phyloP scores from a whole-genome alignment of 2,888 invertebrate genomes.

The Nipponacmea schrenckii region DNA sequence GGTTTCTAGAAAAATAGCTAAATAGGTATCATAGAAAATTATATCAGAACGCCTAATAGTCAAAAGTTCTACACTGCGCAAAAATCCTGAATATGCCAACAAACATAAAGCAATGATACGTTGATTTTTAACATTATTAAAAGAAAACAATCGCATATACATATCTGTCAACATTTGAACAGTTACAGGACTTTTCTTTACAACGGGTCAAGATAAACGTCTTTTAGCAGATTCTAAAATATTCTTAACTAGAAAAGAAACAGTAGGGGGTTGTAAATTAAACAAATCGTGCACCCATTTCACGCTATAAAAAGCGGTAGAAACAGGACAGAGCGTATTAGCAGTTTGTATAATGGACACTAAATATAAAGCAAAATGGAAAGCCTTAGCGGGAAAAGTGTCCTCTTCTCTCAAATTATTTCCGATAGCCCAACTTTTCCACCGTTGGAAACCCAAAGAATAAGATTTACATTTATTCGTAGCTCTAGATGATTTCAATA shows the following conservation, averaged over 20 bases:
- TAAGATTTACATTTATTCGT: conserved; percentile 21
- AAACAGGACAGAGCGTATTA: conserved; percentile 28
- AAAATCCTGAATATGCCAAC: conserved; percentile 20
- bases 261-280: conserved; percentile 23
- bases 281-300: conserved; percentile 30
- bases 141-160: not conserved
- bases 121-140: too few species aligned
- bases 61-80: conserved; percentile 13
- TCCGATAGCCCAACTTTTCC: too few species aligned
- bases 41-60: conserved; percentile 24
- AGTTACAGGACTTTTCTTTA: conserved; percentile 26
- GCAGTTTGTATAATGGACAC: conserved; percentile 26
- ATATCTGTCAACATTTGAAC: conserved; percentile 14
- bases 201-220: conserved; percentile 11
- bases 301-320: conserved; percentile 32
- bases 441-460: conserved; percentile 24
- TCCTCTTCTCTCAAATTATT: conserved; percentile 23
- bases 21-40: conserved; percentile 7
- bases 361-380: conserved; percentile 31
- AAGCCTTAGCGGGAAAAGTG: conserved; percentile 30
- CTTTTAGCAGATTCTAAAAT: conserved; percentile 25
- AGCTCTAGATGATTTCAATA: conserved; percentile 20
- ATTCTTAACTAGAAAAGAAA: conserved; percentile 23
- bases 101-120: conserved; percentile 14
- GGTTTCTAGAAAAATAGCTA: conserved; percentile 21